These are phyloP conservation scores for Gobio gobio DNA, from an alignment of 2,113 vertebrate species.

Conservation along the genomic window DNA sequence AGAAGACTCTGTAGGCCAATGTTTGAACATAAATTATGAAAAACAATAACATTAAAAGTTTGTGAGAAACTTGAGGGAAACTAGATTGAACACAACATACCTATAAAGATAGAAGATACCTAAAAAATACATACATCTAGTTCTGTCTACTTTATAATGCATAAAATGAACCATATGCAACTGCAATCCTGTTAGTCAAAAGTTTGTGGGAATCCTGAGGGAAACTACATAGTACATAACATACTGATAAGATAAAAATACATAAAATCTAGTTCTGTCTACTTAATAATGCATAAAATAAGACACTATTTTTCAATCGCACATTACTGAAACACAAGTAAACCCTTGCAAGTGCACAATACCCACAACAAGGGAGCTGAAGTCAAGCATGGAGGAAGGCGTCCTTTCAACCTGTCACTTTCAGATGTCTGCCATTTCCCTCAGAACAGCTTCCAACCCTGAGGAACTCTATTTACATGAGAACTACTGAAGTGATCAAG, in stretches of 20 bases:
- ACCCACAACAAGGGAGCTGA: constrained; percentile 7
- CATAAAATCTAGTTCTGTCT: background rate
- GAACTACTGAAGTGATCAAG: constrained; percentile 41
- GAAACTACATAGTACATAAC: background rate
- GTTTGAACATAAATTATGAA: background rate
- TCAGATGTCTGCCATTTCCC: constrained; percentile 13
- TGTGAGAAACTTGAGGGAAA: background rate
- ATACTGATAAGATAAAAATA: background rate
- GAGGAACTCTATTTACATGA: constrained; percentile 31
- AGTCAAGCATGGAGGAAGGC: constrained; percentile 3
- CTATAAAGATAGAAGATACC: background rate
- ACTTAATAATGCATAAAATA: background rate
- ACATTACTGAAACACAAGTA: background rate
- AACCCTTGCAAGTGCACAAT: background rate
- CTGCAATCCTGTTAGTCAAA: too few relatives aligned
- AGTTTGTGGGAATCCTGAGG: background rate
- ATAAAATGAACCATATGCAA: too few relatives aligned
- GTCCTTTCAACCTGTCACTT: constrained; percentile 41
- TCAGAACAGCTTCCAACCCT: constrained; percentile 24
- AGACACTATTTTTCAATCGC: background rate
- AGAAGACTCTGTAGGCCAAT: background rate
- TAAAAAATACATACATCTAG: background rate
- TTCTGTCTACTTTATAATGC: background rate
- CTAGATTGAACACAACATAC: background rate
- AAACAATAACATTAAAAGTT: background rate